These are phyloP conservation scores for Sylvietta virens DNA, from an alignment of 2,113 vertebrate species.

Conservation along the genomic window DNA sequence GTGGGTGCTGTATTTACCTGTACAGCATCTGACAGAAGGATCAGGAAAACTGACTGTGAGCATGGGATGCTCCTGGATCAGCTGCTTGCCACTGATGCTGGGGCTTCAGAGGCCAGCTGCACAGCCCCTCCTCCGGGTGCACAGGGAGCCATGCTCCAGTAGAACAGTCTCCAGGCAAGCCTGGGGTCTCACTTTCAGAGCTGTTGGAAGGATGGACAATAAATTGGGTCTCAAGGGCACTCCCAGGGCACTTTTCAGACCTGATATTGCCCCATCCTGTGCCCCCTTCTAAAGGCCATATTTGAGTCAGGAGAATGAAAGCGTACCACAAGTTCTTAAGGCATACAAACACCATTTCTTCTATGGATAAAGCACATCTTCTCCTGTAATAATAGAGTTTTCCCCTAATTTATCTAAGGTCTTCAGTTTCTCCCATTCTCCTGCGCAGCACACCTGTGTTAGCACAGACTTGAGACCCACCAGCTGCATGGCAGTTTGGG, in stretches of 20 bases:
- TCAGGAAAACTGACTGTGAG: neutral
- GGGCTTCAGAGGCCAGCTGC: neutral
- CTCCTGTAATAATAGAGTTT: neutral
- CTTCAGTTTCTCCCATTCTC: neutral
- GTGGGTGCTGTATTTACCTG: neutral
- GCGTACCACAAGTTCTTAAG: rapidly evolving
- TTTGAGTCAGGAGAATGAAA: neutral
- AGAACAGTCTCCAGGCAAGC: neutral
- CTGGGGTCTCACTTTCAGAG: neutral
- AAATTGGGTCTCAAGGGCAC: neutral
- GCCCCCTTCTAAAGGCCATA: neutral
- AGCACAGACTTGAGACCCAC: rapidly evolving
- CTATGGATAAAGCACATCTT: neutral
- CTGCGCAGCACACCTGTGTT: neutral
- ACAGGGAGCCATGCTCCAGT: neutral
- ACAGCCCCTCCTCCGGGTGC: rapidly evolving
- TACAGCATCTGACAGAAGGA: neutral
- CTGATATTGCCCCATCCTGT: neutral
- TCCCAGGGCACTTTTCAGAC: neutral
- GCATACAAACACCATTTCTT: neutral
- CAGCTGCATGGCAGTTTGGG: no score
- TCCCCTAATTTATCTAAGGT: rapidly evolving
- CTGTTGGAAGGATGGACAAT: neutral
- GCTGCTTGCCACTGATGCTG: neutral
- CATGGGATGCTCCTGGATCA: neutral